Conservation (phyloP, 2,797 vertebrate species). For the Chelonia mydas region DNA sequence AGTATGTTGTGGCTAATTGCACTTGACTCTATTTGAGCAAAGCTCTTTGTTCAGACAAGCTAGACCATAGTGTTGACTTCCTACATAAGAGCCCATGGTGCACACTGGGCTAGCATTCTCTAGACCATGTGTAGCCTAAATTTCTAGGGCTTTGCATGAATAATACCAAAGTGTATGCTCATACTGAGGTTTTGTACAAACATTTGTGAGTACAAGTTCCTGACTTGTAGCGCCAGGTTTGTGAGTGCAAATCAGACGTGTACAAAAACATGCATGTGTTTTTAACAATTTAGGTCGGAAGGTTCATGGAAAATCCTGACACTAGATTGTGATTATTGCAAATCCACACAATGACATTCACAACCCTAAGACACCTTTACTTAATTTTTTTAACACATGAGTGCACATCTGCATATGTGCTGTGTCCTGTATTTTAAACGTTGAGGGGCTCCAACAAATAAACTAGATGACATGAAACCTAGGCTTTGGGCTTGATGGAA, state of each 20-base stretch:
- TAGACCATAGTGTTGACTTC: conserved; percentile 28
- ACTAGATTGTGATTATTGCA: not conserved
- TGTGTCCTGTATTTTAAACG: not conserved
- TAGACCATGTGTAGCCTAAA: not conserved
- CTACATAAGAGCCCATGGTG: rapidly evolving
- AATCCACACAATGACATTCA: not conserved
- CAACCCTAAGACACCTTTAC: not conserved
- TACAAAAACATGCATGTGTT: rapidly evolving
- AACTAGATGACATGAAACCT: not conserved
- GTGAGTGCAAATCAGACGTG: not conserved
- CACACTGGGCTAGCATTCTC: not conserved
- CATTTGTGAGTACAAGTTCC: not conserved
- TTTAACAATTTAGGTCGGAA: not conserved
- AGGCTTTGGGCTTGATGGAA: not conserved
- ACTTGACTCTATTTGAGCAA: conserved; percentile 26
- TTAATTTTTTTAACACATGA: not conserved
- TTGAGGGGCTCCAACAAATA: not conserved
- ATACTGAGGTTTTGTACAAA: not conserved
- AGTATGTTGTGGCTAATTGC: not conserved
- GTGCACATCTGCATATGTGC: not conserved
- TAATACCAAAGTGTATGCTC: not conserved
- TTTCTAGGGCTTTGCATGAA: not conserved
- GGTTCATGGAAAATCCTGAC: not conserved
- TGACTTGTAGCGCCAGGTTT: not conserved
- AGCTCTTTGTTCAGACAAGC: conserved; percentile 12